Conservation (phyloP, 64 coral and sea anemone species). For the Montipora cactus region DNA sequence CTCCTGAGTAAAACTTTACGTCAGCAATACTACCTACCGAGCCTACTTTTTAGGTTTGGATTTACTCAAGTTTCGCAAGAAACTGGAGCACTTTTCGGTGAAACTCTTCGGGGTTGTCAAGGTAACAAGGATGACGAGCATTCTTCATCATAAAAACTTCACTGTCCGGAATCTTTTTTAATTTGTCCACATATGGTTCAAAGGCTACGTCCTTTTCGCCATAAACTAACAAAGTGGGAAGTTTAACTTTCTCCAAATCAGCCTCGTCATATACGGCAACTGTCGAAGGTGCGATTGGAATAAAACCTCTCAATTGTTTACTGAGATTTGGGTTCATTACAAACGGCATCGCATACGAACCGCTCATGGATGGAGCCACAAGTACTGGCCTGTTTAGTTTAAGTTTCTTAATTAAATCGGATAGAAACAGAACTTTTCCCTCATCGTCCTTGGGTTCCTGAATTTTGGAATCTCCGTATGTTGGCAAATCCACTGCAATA, state of each 20-base stretch:
- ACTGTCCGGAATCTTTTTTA: constrained; percentile 75
- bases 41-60: background rate
- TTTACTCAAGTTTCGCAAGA: constrained; percentile 38
- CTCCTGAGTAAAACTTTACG: too few relatives aligned
- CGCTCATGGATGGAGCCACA: constrained; percentile 91
- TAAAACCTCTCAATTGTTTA: constrained; percentile 68
- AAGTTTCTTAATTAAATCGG: constrained; percentile 54
- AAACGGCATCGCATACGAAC: constrained; percentile 75
- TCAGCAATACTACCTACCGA: too few relatives aligned
- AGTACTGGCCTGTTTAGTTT: constrained; percentile 48
- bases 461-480: constrained; percentile 67
- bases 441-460: background rate
- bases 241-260: constrained; percentile 36
- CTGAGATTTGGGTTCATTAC: constrained; percentile 51
- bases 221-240: constrained; percentile 78
- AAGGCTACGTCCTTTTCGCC: constrained; percentile 61
- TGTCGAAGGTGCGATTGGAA: constrained; percentile 72
- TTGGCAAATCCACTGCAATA: constrained; percentile 84
- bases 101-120: constrained; percentile 82
- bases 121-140: constrained; percentile 85
- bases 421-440: constrained; percentile 70
- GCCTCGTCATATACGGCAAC: constrained; percentile 56
- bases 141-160: constrained; percentile 72
- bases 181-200: constrained; percentile 29
- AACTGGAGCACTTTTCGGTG: constrained; percentile 72